Evolutionary conservation across 1,140 invertebrate species (phyloP), one percentile per base, ranked within the genome.

Genomic region (Himalopsyche phryganea): DNA sequence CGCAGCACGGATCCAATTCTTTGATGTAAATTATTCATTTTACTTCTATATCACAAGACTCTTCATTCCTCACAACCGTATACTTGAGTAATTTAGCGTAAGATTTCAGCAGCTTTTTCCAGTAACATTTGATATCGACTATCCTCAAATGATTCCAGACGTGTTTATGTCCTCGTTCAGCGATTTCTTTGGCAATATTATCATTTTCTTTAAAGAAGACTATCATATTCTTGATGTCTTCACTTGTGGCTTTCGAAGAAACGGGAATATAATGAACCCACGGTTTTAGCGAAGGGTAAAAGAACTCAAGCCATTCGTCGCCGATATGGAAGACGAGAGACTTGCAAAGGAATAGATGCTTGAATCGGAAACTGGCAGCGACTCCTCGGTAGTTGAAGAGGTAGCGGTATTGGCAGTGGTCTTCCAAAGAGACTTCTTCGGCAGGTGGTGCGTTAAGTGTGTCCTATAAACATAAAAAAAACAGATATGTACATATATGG

Each of bases 231-330:
- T 81, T 76, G 3, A 94, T 75, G 58, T 91, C 81, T 51, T 84
- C 69, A 71, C 88, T 76, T 18, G 73, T 81, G 20, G 88, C 84
- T 66, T 85, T 80, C 47, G 81, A 81, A n/a, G 80, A 75, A 1
- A 98, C 83, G 5, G 95, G 96, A 65, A 98, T 84, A 69, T 96
- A 98, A 78, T 98, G 96, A 42, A 96, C 83, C 96, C 96, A 98
- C 2, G 95, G 94, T 71, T 92, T 92, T 65, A 98, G 76, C 28
- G 85, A 82, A 17, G 85, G 80, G 70, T 98, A 98, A 72, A 97
- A 98, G 77, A 98, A 98, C 79, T 98, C 96, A 18, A 86, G 77
- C 95, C 95, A 98, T 61, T 96, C 91, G 65, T 93, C 80, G 0
- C 94, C 94, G 13, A 97, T 93, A 76, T 98, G 94, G 67, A 97